Evolutionary conservation across 2,797 vertebrate species (phyloP).

Genomic region (Syngnathus acus): DNA sequence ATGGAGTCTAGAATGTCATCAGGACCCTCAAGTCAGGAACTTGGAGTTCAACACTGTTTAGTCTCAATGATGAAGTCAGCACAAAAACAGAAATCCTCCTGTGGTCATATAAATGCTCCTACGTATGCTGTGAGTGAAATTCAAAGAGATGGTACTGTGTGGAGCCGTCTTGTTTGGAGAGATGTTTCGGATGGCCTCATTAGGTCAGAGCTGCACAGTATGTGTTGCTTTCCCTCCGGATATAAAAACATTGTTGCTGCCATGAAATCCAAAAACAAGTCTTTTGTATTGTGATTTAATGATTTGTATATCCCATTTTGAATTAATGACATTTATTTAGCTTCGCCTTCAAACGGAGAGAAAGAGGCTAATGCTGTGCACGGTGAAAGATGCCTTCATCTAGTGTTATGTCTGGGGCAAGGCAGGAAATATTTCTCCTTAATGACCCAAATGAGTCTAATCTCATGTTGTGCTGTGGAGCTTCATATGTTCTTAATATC

Average conservation of each 20-base stretch:
- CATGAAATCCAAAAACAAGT: slow-evolving; percentile 37
- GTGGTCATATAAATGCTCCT: neutral
- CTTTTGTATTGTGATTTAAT: slow-evolving; percentile 37
- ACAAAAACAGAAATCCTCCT: too few species aligned
- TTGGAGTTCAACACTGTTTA: too few species aligned
- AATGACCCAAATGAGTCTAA: slow-evolving; percentile 55
- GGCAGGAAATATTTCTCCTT: slow-evolving; percentile 37
- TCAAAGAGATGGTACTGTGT: neutral
- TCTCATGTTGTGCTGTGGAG: slow-evolving; percentile 42
- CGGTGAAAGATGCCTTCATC: slow-evolving; percentile 50
- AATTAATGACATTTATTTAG: slow-evolving; percentile 36
- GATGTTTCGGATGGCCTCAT: slow-evolving; percentile 39
- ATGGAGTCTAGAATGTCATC: too few species aligned
- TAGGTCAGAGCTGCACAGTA: slow-evolving; percentile 34
- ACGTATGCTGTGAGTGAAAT: neutral
- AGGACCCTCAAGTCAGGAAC: too few species aligned
- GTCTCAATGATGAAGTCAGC: too few species aligned
- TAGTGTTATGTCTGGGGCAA: slow-evolving; percentile 19
- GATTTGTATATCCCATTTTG: slow-evolving; percentile 29
- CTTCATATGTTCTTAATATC: slow-evolving; percentile 28
- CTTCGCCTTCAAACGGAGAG: slow-evolving; percentile 29
- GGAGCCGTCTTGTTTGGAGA: slow-evolving; percentile 6
- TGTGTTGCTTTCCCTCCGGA: slow-evolving; percentile 34
- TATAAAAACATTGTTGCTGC: slow-evolving; percentile 40
- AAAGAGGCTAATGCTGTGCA: slow-evolving; percentile 30